Conservation (phyloP, 2,113 vertebrate species). For the Stictonetta naevosa region DNA sequence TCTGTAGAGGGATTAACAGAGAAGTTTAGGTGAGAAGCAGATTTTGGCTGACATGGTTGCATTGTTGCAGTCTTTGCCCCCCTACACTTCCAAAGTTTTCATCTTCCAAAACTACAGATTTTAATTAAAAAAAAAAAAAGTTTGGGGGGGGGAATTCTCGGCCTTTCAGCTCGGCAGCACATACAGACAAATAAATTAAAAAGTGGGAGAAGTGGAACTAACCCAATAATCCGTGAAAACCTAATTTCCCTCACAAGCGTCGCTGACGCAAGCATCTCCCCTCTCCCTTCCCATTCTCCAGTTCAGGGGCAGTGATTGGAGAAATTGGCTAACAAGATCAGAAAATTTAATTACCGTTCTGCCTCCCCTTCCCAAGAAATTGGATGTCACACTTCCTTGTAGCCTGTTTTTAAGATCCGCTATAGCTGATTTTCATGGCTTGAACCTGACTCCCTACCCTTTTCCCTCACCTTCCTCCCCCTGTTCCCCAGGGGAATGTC, state of each 20-base stretch:
- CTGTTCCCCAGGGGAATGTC: neutral
- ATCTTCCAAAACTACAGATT: conserved; percentile 77
- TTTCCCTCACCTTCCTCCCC: neutral
- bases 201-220: conserved; percentile 87
- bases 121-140: conserved; percentile 77
- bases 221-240: conserved; percentile 88
- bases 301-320: conserved; percentile 84
- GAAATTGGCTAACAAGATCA: conserved; percentile 89
- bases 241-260: conserved; percentile 83
- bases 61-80: conserved; percentile 25
- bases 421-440: conserved; percentile 52
- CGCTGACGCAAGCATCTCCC: conserved; percentile 74
- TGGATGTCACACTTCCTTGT: conserved; percentile 82
- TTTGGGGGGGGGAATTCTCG: conserved; percentile 9
- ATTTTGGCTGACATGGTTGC: conserved; percentile 42
- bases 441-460: conserved; percentile 13
- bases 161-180: conserved; percentile 82
- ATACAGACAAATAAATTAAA: conserved; percentile 89
- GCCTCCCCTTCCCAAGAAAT: conserved; percentile 81
- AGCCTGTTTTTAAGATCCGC: conserved; percentile 50
- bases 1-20: conserved; percentile 36
- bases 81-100: conserved; percentile 48
- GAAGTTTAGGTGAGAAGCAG: conserved; percentile 37
- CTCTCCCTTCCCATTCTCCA: conserved; percentile 75
- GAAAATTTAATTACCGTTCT: conserved; percentile 87